These are phyloP conservation scores for Teleiodes luculella DNA, from an alignment of 2,888 invertebrate species.

Conservation along the genomic window DNA sequence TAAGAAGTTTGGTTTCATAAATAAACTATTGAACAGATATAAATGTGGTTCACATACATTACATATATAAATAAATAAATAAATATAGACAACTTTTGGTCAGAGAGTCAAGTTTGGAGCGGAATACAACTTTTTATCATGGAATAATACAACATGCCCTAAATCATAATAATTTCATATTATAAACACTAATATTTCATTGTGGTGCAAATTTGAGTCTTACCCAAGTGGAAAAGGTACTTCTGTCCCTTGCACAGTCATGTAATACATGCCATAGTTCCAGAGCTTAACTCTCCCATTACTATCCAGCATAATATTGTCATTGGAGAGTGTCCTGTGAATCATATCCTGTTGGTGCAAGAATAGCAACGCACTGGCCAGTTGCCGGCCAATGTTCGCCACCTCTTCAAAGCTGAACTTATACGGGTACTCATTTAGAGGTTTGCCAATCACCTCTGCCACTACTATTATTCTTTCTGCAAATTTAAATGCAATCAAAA, in stretches of 20 bases:
- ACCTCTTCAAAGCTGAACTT: slow-evolving; percentile 71
- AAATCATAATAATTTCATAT: no score
- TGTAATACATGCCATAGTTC: slow-evolving; percentile 95
- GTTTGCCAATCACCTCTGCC: slow-evolving; percentile 86
- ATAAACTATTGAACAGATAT: no score
- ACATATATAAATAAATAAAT: no score
- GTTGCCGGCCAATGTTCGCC: slow-evolving; percentile 83
- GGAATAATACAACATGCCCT: no score
- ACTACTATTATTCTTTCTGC: slow-evolving; percentile 90
- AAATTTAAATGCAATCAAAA: no score
- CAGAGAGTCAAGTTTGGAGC: no score
- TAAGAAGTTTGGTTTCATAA: no score
- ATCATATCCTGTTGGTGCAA: slow-evolving; percentile 86
- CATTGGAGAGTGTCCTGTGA: slow-evolving; percentile 88
- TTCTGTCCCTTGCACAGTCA: slow-evolving; percentile 91
- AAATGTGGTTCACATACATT: no score
- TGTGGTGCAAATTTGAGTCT: slow-evolving; percentile 32
- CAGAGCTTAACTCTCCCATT: slow-evolving; percentile 89
- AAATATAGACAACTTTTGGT: no score
- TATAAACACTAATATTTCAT: no score
- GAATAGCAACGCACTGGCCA: slow-evolving; percentile 84
- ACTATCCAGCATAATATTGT: slow-evolving; percentile 88
- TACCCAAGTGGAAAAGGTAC: slow-evolving; percentile 94
- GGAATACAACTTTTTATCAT: no score
- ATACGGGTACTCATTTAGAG: slow-evolving; percentile 76